These are phyloP conservation scores for Trissolcus basalis DNA, from an alignment of 1,140 invertebrate species.

Conservation along the genomic window DNA sequence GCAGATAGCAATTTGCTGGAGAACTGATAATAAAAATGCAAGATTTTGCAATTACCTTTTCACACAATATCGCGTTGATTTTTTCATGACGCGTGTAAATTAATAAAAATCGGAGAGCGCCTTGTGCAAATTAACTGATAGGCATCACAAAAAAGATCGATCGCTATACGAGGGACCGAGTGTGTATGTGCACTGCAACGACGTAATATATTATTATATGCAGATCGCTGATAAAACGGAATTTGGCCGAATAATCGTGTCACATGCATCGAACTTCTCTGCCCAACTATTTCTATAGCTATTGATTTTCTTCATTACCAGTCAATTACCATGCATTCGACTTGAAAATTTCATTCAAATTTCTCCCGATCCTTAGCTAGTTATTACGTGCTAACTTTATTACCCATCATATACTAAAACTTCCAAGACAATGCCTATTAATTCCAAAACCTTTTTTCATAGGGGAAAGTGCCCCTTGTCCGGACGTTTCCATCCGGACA, in stretches of 20 bases:
- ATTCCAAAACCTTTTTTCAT: conserved; percentile 15
- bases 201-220: conserved; percentile 46
- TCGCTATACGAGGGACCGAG: conserved; percentile 1
- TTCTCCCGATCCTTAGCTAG: conserved; percentile 33
- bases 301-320: conserved; percentile 53
- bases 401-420: conserved; percentile 11
- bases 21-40: too few relatives aligned
- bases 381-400: background rate
- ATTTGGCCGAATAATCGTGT: conserved; percentile 50
- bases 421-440: conserved; percentile 17
- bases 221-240: conserved; percentile 44
- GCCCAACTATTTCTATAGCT: conserved; percentile 49
- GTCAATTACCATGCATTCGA: conserved; percentile 55
- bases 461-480: too few relatives aligned
- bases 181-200: conserved; percentile 8
- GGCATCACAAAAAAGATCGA: conserved; percentile 1
- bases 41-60: background rate
- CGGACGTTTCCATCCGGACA: too few relatives aligned
- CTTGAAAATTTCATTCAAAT: conserved; percentile 59
- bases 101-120: too few relatives aligned
- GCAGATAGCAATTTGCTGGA: too few relatives aligned
- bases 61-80: background rate
- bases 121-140: conserved; percentile 3
- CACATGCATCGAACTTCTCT: conserved; percentile 51
- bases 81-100: background rate